Conservation (phyloP, 30 jellyfish, hydroid and myxozoan species). For the Aurelia sp. region DNA sequence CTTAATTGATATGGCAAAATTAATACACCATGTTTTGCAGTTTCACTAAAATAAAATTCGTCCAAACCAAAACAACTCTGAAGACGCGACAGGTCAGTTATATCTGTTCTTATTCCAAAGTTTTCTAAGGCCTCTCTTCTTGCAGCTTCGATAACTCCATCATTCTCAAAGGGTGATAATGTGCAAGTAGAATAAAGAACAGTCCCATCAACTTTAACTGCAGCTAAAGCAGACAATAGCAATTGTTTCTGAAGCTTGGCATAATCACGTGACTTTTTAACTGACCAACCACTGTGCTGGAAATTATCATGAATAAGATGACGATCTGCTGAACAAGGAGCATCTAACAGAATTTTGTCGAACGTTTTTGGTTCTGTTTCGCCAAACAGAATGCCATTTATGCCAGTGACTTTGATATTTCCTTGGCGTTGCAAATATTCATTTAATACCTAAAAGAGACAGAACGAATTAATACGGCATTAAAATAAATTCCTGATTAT, state of each 20-base stretch:
- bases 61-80: not conserved
- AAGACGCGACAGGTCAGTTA: not conserved
- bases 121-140: not conserved
- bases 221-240: constrained; percentile 66
- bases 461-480: not conserved
- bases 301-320: constrained; percentile 77
- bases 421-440: constrained; percentile 51
- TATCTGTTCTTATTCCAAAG: not conserved
- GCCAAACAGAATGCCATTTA: constrained; percentile 65
- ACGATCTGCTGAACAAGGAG: constrained; percentile 89
- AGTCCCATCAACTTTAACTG: constrained; percentile 74
- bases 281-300: constrained; percentile 82
- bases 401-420: constrained; percentile 28
- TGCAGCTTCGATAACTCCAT: constrained; percentile 52
- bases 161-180: constrained; percentile 78
- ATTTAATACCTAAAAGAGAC: constrained; percentile 48
- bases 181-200: constrained; percentile 90
- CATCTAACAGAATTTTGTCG: constrained; percentile 81
- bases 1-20: constrained; percentile 44
- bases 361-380: constrained; percentile 34
- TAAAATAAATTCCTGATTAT: too few species aligned
- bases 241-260: constrained; percentile 71
- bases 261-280: constrained; percentile 53
- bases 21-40: constrained; percentile 35
- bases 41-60: constrained; percentile 17